Evolutionary conservation across 2,888 invertebrate genomes (phyloP), one percentile per base, ranked within the genome.

Genomic region (Spisula subtruncata): DNA sequence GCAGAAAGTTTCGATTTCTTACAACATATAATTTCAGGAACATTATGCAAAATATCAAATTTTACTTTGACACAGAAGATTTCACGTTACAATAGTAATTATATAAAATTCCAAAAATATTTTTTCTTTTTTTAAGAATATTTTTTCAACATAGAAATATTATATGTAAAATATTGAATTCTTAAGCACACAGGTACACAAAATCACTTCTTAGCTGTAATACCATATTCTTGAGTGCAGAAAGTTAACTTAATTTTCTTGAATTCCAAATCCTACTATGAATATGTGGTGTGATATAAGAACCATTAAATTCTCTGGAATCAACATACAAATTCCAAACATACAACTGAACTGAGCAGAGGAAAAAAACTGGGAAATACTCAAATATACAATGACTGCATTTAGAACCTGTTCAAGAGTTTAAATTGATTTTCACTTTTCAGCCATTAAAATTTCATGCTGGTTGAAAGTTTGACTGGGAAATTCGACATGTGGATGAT

Each of bases 401-500:
- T 75, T 25, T 35, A 75, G 75, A 75, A 32, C 41, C 8, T 41
- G 16, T 35, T 75, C 35, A 75, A 75, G 29, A 75, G 75, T 75
- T 75, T 35, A 75, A 75, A 75, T 75, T 75, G 75, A 75, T 75
- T 81, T 81, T 29, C 48, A 51, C 46, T 54, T 54, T n/a, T 48
- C 29, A 81, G 46, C 80, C 48, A 81, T 81, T 81, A 81, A 81
- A 81, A 29, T 81, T 81, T 81, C 81, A 81, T 81, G 81, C 8
- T 32, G 1, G 48, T 81, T 14, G 16, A 46, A 46, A 25, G 10
- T 16, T 0, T 51, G 51, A 54, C 29, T 75, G 75, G 0, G 83
- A 14, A 51, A 51, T 51, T 5, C 41, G 35, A 54, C 87, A 87
- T 87, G 71, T 87, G 87, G 87, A 87, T 29, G 66, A 83, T 85